Percentiles rank a stretch among this genome's conserved stretches.
phyloP scores from a whole-genome alignment of 2,888 invertebrate species.

The Masnerella sp. region DNA sequence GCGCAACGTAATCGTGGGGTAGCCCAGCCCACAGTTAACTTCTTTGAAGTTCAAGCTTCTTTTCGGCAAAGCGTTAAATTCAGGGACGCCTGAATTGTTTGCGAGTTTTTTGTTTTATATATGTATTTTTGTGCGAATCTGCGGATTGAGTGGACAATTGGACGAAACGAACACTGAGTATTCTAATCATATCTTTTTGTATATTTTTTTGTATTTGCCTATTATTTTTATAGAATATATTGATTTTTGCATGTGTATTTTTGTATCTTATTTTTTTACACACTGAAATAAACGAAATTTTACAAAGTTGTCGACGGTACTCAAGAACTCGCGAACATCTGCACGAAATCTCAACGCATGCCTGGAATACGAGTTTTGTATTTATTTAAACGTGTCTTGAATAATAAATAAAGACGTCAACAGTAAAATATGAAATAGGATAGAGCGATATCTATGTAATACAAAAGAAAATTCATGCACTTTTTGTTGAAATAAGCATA shows the following conservation, averaged over 20 bases:
- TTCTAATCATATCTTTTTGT: too few species aligned
- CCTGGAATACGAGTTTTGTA: slow-evolving; percentile 35
- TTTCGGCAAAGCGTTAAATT: too few species aligned
- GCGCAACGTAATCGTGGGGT: too few species aligned
- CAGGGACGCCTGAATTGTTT: too few species aligned
- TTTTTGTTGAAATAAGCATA: not conserved
- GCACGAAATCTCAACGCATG: slow-evolving; percentile 46
- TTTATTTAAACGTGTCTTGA: slow-evolving; percentile 50
- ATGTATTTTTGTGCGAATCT: too few species aligned
- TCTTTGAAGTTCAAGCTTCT: too few species aligned
- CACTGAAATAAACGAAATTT: not conserved
- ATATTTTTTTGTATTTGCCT: too few species aligned
- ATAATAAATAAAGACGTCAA: slow-evolving; percentile 36
- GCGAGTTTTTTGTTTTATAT: too few species aligned
- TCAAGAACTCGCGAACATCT: slow-evolving; percentile 39
- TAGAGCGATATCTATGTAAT: not conserved
- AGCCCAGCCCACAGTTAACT: too few species aligned
- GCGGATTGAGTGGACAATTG: too few species aligned
- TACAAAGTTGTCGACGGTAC: slow-evolving; percentile 27
- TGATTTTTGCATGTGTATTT: not conserved
- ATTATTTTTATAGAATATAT: too few species aligned
- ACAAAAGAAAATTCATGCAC: slow-evolving; percentile 23
- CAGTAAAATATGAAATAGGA: slow-evolving; percentile 22
- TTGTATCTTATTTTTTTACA: not conserved
- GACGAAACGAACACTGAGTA: too few species aligned